Conservation (phyloP, 2,888 invertebrate genomes). For the Steinernema hermaphroditum region DNA sequence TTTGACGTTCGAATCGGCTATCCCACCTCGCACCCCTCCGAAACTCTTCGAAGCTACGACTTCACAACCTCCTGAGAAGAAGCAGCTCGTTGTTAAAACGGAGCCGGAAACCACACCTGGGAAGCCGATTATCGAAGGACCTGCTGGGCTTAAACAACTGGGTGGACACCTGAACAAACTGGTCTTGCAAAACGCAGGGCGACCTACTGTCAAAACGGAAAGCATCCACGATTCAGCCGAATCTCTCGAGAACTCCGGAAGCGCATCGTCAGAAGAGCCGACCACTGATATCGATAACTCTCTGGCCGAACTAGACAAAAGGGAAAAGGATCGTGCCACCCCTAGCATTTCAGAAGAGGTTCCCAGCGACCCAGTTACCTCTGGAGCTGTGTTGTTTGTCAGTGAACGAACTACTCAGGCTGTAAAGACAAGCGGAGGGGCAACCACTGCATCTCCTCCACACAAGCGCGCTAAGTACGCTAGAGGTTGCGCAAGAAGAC, state of each 20-base stretch:
- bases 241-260: not conserved
- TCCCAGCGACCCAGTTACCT: not conserved
- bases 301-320: not conserved
- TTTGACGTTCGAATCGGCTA: not conserved
- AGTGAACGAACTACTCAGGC: slow-evolving; percentile 7
- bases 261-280: not conserved
- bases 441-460: not conserved
- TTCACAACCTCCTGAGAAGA: not conserved
- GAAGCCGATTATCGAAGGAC: not conserved
- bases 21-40: not conserved
- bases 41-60: not conserved
- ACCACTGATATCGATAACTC: not conserved
- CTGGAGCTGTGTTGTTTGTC: not conserved
- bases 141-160: not conserved
- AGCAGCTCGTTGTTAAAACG: not conserved
- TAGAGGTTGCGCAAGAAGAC: not conserved
- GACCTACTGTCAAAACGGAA: not conserved
- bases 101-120: not conserved
- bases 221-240: not conserved
- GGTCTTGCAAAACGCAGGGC: not conserved
- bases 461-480: not conserved
- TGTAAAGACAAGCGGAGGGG: not conserved
- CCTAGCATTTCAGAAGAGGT: not conserved
- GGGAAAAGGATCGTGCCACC: not conserved
- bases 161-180: slow-evolving; percentile 4